Base-by-base conservation (phyloP, 2,797 vertebrate species). In the Knipowitschia caucasica region DNA sequence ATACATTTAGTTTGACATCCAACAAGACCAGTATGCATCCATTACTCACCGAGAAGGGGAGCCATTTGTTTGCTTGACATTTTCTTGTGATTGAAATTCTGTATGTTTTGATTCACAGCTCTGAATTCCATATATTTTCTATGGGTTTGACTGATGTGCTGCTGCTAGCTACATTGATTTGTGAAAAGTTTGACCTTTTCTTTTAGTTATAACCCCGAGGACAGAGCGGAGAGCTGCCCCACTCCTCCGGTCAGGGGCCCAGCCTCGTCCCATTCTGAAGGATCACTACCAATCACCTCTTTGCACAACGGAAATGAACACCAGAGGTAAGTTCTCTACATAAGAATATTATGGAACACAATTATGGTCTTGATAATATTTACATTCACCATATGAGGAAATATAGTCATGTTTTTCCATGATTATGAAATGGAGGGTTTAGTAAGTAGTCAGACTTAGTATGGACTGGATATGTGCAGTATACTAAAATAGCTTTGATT, bases 231-330 rank as follows among this genome's bases (percentile, higher is more conserved):
- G 18, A 61, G 46, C 44, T 81, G 82, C 42, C 94, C 94, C 38
- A 92, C 93, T 9, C 94, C 93, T 11, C 94, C 93, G 2, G 83
- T 93, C 6, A 88, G 94, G 71, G 93, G 93, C 42, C 89, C 89
- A n/a, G 89, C 91, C 31, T 95, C 92, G 9, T 94, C 93, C 30
- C 90, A 93, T 18, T 78, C 91, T 0, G 91, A 92, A 4, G 89
- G 90, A 62, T 91, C 92, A 45, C 88, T 91, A 50, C 88, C 91
- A 25, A 89, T 89, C 69, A 88, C 91, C 14, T 86, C 90, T 24
- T 68, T 92, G 34, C 93, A 92, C 39, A 87, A 92, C 45, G 91
- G 87, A 71, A 80, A 84, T 0, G 89, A 92, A 35, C 89, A 92
- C 29, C 83, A 88, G 65, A 91, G 92, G 94, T 95, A 86, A 21